Percentiles rank a stretch among this genome's conserved stretches.
These are phyloP conservation scores for Helostoma temminkii DNA, from an alignment of 2,797 vertebrate species.

Conservation along the genomic window DNA sequence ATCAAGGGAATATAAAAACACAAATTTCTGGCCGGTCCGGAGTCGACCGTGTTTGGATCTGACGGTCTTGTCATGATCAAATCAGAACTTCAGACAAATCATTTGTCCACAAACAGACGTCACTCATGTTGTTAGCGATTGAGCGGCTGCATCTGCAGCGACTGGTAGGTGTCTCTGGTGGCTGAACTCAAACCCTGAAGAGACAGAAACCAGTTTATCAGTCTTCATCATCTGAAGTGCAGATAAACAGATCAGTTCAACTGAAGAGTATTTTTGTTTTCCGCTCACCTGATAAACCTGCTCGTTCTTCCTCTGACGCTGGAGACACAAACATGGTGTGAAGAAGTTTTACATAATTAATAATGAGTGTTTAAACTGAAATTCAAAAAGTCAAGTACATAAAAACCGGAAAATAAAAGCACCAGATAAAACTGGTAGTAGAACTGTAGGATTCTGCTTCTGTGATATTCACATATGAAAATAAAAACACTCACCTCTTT, in stretches of 20 bases:
- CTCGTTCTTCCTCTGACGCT: constrained; percentile 74
- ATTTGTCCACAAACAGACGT: neutral
- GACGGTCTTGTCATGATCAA: neutral
- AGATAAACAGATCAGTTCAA: no score
- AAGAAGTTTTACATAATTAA: neutral
- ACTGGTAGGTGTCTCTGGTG: constrained; percentile 90
- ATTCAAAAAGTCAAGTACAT: no score
- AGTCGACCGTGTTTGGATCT: neutral
- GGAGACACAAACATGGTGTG: neutral
- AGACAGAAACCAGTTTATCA: neutral
- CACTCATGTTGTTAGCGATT: constrained; percentile 71
- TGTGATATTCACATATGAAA: no score
- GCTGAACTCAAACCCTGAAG: constrained; percentile 88
- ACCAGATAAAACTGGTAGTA: no score
- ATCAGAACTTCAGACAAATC: neutral
- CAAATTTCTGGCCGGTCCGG: neutral
- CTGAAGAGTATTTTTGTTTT: no score
- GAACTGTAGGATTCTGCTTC: no score
- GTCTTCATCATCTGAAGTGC: no score
- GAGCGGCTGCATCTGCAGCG: constrained; percentile 89
- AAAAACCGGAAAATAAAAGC: no score
- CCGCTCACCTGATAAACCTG: constrained; percentile 80
- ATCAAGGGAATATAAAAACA: neutral
- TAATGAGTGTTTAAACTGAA: no score
- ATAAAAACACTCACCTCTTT: constrained; percentile 64